Evolutionary conservation across 1,140 invertebrate species (phyloP), one percentile per base, ranked within the genome.

Genomic region (Drosophila kanapiae): DNA sequence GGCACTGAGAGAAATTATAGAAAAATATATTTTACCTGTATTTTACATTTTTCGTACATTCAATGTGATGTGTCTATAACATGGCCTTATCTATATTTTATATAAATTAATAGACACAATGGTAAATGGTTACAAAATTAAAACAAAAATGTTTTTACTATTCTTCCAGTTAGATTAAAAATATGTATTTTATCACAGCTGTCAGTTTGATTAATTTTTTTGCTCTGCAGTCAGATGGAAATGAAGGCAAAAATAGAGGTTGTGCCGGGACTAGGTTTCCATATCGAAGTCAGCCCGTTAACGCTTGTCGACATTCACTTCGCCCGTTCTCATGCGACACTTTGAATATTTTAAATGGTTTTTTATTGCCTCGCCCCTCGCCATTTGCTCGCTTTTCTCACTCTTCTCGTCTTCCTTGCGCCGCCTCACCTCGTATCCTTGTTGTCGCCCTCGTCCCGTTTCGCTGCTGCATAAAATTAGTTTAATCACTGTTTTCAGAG

Each of bases 301-400:
- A 71, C 70, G 63, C 56, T 61, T 82, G 78, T 81, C 63, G 56
- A 77, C 58, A 62, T 68, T 62, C 65, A 70, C 72, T 65, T 68
- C 29, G 37, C 61, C 35, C 81, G 53, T 83, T 80, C 75, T 81
- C 78, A 78, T 78, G 82, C 86, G 85, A 91, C 85, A 90, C 86
- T 91, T 90, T 90, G 82, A 88, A 88, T 88, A 81, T 85, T 88
- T 88, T 88, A 88, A 88, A 88, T 90, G 85, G 60, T 85, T 90
- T 90, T 88, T 85, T 85, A 79, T 82, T 82, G 71, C 78, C 68
- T 65, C 56, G 49, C 61, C 56, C 49, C 45, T 43, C 47, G 58
- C 64, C 63, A 37, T 48, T 68, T 35, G 14, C 38, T 23, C 33
- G 49, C 47, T n/a, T 60, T 75, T 64, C 69, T 57, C 71, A 53